Conservation (phyloP, 2,113 vertebrate genomes). For the Verasper variegatus region DNA sequence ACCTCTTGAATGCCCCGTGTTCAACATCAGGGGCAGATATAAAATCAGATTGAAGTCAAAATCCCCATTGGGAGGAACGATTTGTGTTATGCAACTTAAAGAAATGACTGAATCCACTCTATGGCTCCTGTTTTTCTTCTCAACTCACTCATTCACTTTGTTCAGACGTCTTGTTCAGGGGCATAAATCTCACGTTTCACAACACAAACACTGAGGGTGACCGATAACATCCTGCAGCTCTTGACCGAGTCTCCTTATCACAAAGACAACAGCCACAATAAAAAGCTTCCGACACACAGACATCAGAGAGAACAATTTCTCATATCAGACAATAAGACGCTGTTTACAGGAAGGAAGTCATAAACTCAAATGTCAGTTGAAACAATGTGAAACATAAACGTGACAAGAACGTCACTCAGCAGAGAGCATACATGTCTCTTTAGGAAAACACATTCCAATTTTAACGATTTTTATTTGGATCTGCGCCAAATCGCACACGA, state of each 20-base stretch:
- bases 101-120: conserved; percentile 43
- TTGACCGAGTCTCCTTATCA: conserved; percentile 10
- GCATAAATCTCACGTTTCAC: too few species aligned
- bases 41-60: conserved; percentile 33
- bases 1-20: conserved; percentile 63
- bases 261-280: not conserved
- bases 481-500: too few species aligned
- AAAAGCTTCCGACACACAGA: not conserved
- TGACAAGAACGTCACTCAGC: not conserved
- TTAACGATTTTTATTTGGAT: too few species aligned
- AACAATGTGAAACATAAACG: too few species aligned
- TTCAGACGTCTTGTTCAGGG: not conserved
- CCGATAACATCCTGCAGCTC: conserved; percentile 3
- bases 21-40: conserved; percentile 41
- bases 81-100: conserved; percentile 49
- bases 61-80: conserved; percentile 18
- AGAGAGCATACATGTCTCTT: not conserved
- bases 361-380: too few species aligned
- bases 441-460: not conserved
- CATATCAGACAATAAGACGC: not conserved
- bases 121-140: conserved; percentile 54
- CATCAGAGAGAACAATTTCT: not conserved
- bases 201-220: not conserved
- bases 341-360: not conserved
- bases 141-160: not conserved